Conservation (phyloP, 2,113 vertebrate species). For the Ameiurus melas region DNA sequence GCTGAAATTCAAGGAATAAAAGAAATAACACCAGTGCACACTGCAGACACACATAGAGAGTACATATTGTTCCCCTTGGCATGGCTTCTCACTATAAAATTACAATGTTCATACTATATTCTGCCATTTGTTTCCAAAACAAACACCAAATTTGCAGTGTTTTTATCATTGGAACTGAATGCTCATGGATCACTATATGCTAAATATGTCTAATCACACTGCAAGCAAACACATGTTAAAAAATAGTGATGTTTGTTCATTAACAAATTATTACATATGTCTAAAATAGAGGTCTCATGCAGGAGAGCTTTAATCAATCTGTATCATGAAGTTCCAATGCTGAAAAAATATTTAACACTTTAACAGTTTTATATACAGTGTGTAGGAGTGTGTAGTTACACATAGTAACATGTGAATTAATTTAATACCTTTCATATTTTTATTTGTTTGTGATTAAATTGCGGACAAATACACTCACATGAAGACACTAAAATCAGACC, state of each 20-base stretch:
- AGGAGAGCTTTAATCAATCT: not conserved
- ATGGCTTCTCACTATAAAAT: slow-evolving; percentile 3
- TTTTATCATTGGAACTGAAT: not conserved
- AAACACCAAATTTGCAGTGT: not conserved
- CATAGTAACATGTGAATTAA: not conserved
- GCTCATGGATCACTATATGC: not conserved
- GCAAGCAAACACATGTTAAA: not conserved
- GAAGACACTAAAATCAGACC: not conserved
- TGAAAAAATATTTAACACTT: not conserved
- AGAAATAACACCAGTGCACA: not conserved
- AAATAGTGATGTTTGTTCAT: not conserved
- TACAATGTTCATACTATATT: not conserved
- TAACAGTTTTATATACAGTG: not conserved
- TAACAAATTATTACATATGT: not conserved
- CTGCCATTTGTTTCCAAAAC: not conserved
- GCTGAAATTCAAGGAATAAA: not conserved
- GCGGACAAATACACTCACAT: not conserved
- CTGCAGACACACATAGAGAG: not conserved
- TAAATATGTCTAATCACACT: slow-evolving; percentile 5
- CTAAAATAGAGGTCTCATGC: not conserved
- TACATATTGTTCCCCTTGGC: not conserved
- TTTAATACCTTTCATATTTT: not conserved
- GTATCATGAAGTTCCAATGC: not conserved
- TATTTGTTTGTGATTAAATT: not conserved
- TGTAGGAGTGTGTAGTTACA: not conserved